These are phyloP conservation scores for Charaxes varanes DNA, from an alignment of 1,140 invertebrate species.

Conservation along the genomic window DNA sequence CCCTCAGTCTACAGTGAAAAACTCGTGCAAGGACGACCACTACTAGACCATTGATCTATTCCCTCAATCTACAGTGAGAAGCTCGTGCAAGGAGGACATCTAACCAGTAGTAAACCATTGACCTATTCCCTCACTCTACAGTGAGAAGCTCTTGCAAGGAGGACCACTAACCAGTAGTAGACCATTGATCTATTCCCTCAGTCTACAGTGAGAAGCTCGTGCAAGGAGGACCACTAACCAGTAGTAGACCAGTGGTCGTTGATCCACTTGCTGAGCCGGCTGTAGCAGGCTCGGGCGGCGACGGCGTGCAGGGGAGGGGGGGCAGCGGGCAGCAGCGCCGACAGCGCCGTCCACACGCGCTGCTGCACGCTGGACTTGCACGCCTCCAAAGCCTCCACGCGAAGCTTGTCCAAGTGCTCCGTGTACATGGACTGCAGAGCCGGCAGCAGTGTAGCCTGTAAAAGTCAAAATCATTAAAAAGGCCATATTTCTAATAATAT, in stretches of 20 bases:
- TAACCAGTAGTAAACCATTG: too few relatives aligned
- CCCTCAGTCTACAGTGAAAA: too few relatives aligned
- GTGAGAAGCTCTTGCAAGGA: too few relatives aligned
- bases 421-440: conserved; percentile 23
- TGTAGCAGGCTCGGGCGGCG: conserved; percentile 23
- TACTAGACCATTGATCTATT: too few relatives aligned
- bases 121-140: too few relatives aligned
- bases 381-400: conserved; percentile 9
- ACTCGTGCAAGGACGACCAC: too few relatives aligned
- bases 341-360: conserved; percentile 18
- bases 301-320: conserved; percentile 23
- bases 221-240: conserved; percentile 26
- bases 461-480: too few relatives aligned
- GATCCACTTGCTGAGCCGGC: conserved; percentile 26
- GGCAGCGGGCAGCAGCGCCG: conserved; percentile 22
- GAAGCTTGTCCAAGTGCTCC: conserved; percentile 18
- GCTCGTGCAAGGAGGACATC: too few relatives aligned
- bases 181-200: conserved; percentile 39
- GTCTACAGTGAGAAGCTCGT: too few relatives aligned
- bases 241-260: conserved; percentile 36
- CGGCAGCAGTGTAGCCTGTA: conserved; percentile 18
- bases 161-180: conserved; percentile 31
- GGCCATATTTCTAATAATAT: too few relatives aligned
- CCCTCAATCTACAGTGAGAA: too few relatives aligned
- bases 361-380: conserved; percentile 9